phyloP scores from a whole-genome alignment of 2,797 vertebrate genomes.

The Capromys pilorides region DNA sequence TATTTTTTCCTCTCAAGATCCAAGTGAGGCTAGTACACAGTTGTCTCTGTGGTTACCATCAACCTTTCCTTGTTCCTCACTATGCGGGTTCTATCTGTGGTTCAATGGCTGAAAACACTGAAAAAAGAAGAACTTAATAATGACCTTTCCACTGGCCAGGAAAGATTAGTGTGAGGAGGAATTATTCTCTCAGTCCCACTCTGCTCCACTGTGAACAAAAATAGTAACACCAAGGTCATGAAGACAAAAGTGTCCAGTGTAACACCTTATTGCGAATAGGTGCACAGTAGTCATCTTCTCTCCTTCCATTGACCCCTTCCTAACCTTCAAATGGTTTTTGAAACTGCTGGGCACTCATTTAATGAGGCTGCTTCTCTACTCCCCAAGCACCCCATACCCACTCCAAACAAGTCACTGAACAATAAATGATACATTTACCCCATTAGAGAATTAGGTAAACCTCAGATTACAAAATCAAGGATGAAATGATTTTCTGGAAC shows the following conservation, averaged over 20 bases:
- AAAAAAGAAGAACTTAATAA: neutral
- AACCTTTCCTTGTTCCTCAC: neutral
- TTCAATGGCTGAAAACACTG: neutral
- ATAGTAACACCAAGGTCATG: neutral
- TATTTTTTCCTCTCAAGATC: neutral
- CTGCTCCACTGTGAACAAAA: neutral
- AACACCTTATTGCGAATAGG: neutral
- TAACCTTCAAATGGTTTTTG: slow-evolving; percentile 1
- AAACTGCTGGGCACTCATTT: too few relatives aligned
- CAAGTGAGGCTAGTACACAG: neutral
- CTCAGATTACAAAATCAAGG: too few relatives aligned
- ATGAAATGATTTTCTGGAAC: too few relatives aligned
- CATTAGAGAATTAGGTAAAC: too few relatives aligned
- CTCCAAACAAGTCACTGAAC: too few relatives aligned
- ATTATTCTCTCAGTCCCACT: neutral
- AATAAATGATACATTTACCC: too few relatives aligned
- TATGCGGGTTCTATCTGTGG: neutral
- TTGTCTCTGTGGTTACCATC: neutral
- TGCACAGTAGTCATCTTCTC: neutral
- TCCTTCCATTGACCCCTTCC: neutral
- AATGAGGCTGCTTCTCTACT: too few relatives aligned
- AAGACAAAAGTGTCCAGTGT: neutral
- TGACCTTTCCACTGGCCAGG: neutral
- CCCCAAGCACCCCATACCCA: too few relatives aligned
- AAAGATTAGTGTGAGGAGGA: neutral